Base-by-base conservation (phyloP, 2,113 vertebrate genomes). In the Phalacrocorax pelagicus region DNA sequence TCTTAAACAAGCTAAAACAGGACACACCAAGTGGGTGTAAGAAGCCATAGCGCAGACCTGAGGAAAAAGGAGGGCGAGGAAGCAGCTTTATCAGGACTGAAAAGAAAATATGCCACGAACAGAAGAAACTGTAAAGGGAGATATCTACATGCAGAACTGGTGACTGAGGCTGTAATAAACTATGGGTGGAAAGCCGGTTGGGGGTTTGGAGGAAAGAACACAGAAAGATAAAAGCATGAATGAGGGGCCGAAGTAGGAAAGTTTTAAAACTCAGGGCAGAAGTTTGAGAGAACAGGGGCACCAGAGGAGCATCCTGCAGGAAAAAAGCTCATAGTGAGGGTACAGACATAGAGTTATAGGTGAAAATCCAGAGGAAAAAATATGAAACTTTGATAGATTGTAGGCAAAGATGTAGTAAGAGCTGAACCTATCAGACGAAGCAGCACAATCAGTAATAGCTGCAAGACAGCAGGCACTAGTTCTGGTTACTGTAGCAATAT, bases 401-500 rank as follows among this genome's bases (percentile, higher is more conserved):
- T 42, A 63, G 78, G 34, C 34, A 83, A 94, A 88, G 17, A 49
- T 22, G n/a, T 30, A 61, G 36, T 40, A 54, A 85, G 88, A 92
- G 40, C 62, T 82, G 81, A 96, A 82, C 11, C 44, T 23, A 15
- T 55, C 57, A 47, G 52, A 14, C 72, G 81, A 91, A 95, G 71
- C n/a, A 93, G 59, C 67, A 81, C 47, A 66, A 34, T 69, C 86
- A 88, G 67, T 46, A 92, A 71, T 70, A 86, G 85, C 86, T 93
- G 63, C 67, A 95, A 94, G 88, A 83, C 23, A 92, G 71, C 85
- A 94, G 65, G 57, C 46, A 46, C 57, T 51, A 62, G 75, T 44
- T 90, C 72, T 80, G 55, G 67, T 92, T 95, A 80, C 72, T 78
- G 79, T 42, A 78, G 88, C 92, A 80, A 83, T 94, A 51, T 30